These are phyloP conservation scores for Cremastinae sp. DNA, from an alignment of 2,888 invertebrate genomes.

Conservation along the genomic window DNA sequence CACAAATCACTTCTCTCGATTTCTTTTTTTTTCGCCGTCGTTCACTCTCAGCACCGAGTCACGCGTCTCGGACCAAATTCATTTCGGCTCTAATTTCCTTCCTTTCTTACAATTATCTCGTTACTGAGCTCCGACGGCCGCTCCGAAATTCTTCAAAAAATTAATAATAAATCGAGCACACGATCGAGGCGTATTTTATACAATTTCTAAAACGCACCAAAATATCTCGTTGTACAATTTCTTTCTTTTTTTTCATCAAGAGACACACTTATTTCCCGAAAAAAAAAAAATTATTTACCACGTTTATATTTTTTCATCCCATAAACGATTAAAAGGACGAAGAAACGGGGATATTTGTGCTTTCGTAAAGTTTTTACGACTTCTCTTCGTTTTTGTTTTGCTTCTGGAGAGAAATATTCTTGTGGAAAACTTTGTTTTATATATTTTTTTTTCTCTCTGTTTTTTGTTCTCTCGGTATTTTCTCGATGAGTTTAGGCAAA, in stretches of 20 bases:
- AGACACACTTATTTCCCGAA: background rate
- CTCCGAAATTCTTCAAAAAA: constrained; percentile 1
- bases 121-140: constrained; percentile 17
- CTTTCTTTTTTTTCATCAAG: background rate
- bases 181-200: constrained; percentile 1
- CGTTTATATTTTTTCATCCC: no score
- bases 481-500: background rate
- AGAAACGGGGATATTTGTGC: constrained; percentile 49
- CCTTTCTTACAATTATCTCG: background rate
- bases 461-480: background rate
- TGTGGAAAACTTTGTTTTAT: background rate
- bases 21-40: constrained; percentile 26
- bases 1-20: constrained; percentile 46
- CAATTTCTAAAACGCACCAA: background rate
- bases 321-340: constrained; percentile 7
- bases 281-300: constrained; percentile 13
- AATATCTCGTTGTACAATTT: background rate
- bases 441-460: background rate
- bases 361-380: constrained; percentile 38
- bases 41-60: constrained; percentile 46
- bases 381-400: constrained; percentile 1
- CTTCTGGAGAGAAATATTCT: background rate
- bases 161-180: constrained; percentile 28
- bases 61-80: constrained; percentile 39
- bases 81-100: constrained; percentile 19